Percentiles rank a stretch among this genome's conserved stretches.
phyloP scores from a whole-genome alignment of 1,140 invertebrate genomes.

The Diabrotica virgifera region DNA sequence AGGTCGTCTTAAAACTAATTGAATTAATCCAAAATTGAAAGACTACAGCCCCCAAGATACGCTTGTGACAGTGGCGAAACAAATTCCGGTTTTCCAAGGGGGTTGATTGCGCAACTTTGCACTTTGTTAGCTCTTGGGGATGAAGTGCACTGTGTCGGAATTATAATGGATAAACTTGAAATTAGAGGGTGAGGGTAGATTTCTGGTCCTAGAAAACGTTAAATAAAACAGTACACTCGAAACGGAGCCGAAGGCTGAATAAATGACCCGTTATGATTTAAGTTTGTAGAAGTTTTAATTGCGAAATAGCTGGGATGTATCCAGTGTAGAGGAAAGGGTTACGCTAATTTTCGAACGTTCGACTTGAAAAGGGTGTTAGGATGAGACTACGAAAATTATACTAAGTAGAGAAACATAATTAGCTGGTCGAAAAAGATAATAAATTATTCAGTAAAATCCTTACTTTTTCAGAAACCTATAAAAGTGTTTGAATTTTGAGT shows the following conservation, averaged over 20 bases:
- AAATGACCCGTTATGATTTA: slow-evolving; percentile 18
- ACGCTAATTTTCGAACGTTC: neutral
- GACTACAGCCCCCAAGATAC: neutral
- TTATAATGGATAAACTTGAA: slow-evolving; percentile 42
- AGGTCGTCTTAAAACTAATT: too few relatives aligned
- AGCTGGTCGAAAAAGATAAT: too few relatives aligned
- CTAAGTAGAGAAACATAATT: too few relatives aligned
- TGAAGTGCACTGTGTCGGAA: slow-evolving; percentile 41
- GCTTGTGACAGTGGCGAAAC: slow-evolving; percentile 8
- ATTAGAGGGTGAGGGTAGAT: slow-evolving; percentile 31
- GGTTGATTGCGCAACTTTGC: slow-evolving; percentile 43
- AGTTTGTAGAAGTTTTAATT: slow-evolving; percentile 15
- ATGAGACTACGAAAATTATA: too few relatives aligned
- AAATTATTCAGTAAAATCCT: too few relatives aligned
- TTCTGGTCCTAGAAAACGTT: slow-evolving; percentile 20
- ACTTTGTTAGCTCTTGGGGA: slow-evolving; percentile 40
- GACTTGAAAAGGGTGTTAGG: neutral
- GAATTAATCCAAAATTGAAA: neutral
- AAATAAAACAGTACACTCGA: slow-evolving; percentile 10
- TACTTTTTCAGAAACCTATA: too few relatives aligned
- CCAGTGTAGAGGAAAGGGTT: slow-evolving; percentile 2
- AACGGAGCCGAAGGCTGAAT: slow-evolving; percentile 14
- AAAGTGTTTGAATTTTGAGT: too few relatives aligned
- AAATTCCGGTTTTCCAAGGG: neutral
- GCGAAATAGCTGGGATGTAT: slow-evolving; percentile 8